These are phyloP conservation scores for Mylabris sibirica DNA, from an alignment of 2,888 invertebrate genomes.

Conservation along the genomic window DNA sequence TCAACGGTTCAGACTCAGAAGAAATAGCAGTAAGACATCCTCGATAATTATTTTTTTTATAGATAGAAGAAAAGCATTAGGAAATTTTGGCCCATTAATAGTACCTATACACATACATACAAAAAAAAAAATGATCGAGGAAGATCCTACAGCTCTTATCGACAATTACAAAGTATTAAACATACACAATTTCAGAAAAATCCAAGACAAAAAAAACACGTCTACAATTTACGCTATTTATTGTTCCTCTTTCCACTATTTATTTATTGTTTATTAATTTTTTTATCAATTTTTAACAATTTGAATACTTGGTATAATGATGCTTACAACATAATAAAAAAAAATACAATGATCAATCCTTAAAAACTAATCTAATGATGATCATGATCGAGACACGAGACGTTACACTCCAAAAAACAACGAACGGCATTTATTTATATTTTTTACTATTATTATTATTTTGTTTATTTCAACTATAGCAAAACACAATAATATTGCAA, in stretches of 20 bases:
- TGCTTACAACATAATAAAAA: constrained; percentile 28
- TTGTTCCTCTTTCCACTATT: constrained; percentile 21
- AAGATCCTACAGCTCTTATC: not conserved
- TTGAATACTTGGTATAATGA: constrained; percentile 37
- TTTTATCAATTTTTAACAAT: not conserved
- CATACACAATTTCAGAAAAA: constrained; percentile 50
- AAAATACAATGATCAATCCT: constrained; percentile 30
- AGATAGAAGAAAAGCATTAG: not conserved
- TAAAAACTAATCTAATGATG: constrained; percentile 28
- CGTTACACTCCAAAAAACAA: constrained; percentile 32
- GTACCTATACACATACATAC: too few species aligned
- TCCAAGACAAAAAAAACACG: constrained; percentile 47
- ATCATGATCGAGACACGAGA: constrained; percentile 21
- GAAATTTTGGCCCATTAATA: not conserved
- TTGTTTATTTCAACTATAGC: not conserved
- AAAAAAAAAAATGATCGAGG: not conserved
- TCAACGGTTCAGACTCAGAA: constrained; percentile 57
- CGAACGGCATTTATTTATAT: not conserved
- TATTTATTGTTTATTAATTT: not conserved
- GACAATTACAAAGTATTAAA: constrained; percentile 51
- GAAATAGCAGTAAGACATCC: constrained; percentile 14
- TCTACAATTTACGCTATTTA: constrained; percentile 45
- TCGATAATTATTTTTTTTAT: not conserved
- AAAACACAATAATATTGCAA: constrained; percentile 52
- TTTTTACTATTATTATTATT: not conserved